A percentile compares a stretch with the other conserved stretches of the same genome.
phyloP scores from a whole-genome alignment of 2,888 invertebrate genomes.

The Polia nebulosa region DNA sequence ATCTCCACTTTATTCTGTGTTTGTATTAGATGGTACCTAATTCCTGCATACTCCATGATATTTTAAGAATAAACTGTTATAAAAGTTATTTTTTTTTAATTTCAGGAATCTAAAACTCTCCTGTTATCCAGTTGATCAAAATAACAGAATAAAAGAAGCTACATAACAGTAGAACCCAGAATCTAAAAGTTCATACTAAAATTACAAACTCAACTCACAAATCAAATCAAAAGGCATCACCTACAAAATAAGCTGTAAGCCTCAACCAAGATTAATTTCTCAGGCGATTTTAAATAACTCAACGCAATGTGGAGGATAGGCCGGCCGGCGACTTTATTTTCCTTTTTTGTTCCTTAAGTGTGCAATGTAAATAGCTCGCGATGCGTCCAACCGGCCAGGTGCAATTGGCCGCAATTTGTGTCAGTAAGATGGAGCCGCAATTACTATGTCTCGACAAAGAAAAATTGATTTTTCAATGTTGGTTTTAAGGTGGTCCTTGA shows the following conservation, averaged over 20 bases:
- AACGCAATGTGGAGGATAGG: slow-evolving; percentile 67
- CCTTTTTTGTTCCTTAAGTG: slow-evolving; percentile 67
- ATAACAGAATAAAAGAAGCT: not conserved
- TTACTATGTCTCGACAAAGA: slow-evolving; percentile 84
- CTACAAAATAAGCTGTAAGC: slow-evolving; percentile 56
- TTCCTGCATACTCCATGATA: too few species aligned
- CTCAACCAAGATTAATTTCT: slow-evolving; percentile 60
- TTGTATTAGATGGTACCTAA: too few species aligned
- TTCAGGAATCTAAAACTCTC: too few species aligned
- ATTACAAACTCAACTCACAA: not conserved
- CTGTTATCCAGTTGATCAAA: not conserved
- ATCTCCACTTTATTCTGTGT: too few species aligned
- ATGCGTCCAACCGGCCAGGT: slow-evolving; percentile 79
- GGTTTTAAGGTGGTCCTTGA: slow-evolving; percentile 80
- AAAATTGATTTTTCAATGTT: slow-evolving; percentile 87
- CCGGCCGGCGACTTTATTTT: slow-evolving; percentile 62
- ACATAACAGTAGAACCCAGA: not conserved
- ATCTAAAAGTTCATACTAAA: not conserved
- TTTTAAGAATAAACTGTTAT: too few species aligned
- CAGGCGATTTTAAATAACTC: slow-evolving; percentile 69
- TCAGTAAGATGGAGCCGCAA: slow-evolving; percentile 79
- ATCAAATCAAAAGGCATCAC: slow-evolving; percentile 32
- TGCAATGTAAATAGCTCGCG: slow-evolving; percentile 80
- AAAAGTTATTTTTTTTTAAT: too few species aligned
- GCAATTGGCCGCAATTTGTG: slow-evolving; percentile 87